Conservation (phyloP, 2,797 vertebrate species). For the Chanos chanos region DNA sequence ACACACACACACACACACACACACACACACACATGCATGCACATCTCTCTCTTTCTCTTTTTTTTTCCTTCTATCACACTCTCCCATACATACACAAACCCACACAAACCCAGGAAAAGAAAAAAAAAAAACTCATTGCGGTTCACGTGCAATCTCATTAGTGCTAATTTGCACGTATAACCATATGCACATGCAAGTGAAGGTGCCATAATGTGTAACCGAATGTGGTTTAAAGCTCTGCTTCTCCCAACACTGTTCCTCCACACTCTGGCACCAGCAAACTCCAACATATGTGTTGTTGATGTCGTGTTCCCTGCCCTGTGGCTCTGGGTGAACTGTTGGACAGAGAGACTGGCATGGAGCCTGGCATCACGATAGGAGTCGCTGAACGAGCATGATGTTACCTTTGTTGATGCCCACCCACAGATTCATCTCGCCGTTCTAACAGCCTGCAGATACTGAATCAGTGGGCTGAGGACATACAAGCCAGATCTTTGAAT, state of each 20-base stretch:
- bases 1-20: neutral
- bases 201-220: neutral
- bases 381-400: neutral
- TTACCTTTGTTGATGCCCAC: slow-evolving; percentile 1
- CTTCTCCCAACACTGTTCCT: neutral
- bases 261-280: neutral
- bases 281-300: slow-evolving; percentile 16
- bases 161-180: too few relatives aligned
- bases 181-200: neutral
- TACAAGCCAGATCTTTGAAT: slow-evolving; percentile 8
- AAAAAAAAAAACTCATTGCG: too few relatives aligned
- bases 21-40: neutral
- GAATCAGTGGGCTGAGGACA: neutral
- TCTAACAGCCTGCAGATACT: neutral
- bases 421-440: slow-evolving; percentile 5
- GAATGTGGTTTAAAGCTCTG: too few relatives aligned
- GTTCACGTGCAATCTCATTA: too few relatives aligned
- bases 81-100: too few relatives aligned
- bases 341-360: slow-evolving; percentile 7
- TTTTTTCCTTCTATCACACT: neutral
- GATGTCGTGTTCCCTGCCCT: slow-evolving; percentile 18
- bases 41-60: neutral
- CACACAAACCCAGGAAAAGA: too few relatives aligned
- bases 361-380: slow-evolving; percentile 26
- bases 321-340: slow-evolving; percentile 12